Evolutionary conservation across 2,797 vertebrate genomes (phyloP), one percentile per base, ranked within the genome.

Genomic region (Periparus ater): DNA sequence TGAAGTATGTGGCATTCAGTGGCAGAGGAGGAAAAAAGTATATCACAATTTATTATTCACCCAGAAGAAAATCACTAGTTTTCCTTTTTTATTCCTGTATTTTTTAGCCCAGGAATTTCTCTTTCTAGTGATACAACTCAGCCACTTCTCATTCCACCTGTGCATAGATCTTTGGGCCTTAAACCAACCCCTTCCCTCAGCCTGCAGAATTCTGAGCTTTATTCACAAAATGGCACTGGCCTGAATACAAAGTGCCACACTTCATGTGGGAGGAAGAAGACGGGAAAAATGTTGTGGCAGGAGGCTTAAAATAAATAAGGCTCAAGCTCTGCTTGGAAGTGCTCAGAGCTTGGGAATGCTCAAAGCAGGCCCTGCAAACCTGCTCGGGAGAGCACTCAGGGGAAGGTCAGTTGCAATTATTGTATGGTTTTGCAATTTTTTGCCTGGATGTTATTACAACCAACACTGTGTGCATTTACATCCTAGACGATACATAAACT

Each of bases 271-370:
- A 93, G 91, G 93, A 67, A 93, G 71, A 94, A 92, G 95, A 95
- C 88, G 61, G 91, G 85, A 71, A 97, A 96, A 96, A 96, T 90
- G 92, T 89, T 94, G 89, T 93, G 79, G 94, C 96, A 95, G 91
- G 95, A 90, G 92, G 91, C 72, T 91, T 93, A 86, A 96, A 96
- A 96, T 96, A 97, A 97, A 86, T 90, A 91, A 91, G 93, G 90
- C 71, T 96, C 76, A 63, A 85, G 85, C 67, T 81, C 67, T 19
- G 77, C 68, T 90, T 71, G 85, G 67, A 91, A 81, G 48, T 29
- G 57, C 85, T 92, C 42, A 38, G 66, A 83, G 87, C 54, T 68
- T 2, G 13, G 95, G 73, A 87, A 38, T 21, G 66, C 65, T 93
- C 1, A 1, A 57, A 67, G 85, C 79, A 82, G 82, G 57, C 79